These are phyloP conservation scores for Anoplius nigerrimus DNA, from an alignment of 2,888 invertebrate species.

Conservation along the genomic window DNA sequence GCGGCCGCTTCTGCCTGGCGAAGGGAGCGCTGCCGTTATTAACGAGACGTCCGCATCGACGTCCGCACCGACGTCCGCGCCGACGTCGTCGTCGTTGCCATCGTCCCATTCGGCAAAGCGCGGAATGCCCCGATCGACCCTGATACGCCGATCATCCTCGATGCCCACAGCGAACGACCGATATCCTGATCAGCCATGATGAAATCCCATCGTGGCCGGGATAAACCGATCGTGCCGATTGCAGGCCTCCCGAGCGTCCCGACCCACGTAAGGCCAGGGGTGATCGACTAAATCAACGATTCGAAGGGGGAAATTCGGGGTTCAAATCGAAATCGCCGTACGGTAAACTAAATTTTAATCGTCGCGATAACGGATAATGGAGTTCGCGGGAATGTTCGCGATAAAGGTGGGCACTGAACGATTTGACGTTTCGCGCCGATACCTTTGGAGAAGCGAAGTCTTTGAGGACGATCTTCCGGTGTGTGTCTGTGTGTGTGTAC, in stretches of 20 bases:
- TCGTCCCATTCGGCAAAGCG: constrained; percentile 24
- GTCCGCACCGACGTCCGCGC: constrained; percentile 25
- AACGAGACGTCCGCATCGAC: constrained; percentile 34
- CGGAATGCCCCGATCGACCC: constrained; percentile 27
- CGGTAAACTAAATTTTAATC: constrained; percentile 1
- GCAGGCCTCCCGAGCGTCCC: neutral
- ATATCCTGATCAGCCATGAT: constrained; percentile 21
- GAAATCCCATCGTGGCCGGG: constrained; percentile 21
- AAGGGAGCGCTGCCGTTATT: constrained; percentile 30
- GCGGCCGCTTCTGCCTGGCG: constrained; percentile 31
- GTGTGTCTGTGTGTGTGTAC: too few species aligned
- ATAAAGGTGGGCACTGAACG: neutral
- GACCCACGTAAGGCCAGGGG: too few species aligned
- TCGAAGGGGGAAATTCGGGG: neutral
- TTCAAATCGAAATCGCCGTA: neutral
- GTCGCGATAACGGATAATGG: neutral
- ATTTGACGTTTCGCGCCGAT: too few species aligned
- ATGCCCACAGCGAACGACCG: constrained; percentile 23
- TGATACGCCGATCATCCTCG: constrained; percentile 26
- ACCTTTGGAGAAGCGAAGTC: too few species aligned
- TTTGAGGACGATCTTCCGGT: too few species aligned
- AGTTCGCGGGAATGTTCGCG: too few species aligned
- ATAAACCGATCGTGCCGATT: neutral
- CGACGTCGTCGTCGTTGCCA: constrained; percentile 21
- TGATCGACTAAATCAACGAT: neutral